Evolutionary conservation across 2,888 invertebrate genomes (phyloP).

Genomic region (Lasioglossum calceatum): DNA sequence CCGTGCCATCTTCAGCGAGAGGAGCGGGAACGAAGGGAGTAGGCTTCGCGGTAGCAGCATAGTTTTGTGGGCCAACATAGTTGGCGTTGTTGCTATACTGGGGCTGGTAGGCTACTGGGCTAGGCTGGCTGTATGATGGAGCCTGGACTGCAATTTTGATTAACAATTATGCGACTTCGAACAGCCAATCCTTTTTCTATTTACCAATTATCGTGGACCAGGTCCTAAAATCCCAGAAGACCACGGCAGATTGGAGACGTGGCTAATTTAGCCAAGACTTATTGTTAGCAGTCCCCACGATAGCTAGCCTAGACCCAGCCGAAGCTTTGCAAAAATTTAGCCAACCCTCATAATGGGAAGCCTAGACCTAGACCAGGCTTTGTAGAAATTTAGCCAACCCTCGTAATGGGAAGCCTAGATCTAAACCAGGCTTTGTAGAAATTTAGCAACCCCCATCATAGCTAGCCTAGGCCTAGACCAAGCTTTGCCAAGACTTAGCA

Average conservation of each 20-base stretch:
- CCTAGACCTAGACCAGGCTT: background rate
- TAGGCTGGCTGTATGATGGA: constrained; percentile 33
- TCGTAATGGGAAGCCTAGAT: accelerated
- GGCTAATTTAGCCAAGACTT: background rate
- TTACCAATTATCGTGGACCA: background rate
- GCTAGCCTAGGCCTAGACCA: background rate
- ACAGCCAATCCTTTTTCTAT: background rate
- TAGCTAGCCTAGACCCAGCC: background rate
- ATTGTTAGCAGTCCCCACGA: background rate
- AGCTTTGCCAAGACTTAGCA: background rate
- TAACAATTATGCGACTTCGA: background rate
- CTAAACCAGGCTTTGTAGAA: accelerated
- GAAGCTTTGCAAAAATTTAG: too few species aligned
- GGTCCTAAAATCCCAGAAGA: background rate
- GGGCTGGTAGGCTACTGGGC: constrained; percentile 51
- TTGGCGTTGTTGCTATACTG: constrained; percentile 55
- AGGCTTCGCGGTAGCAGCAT: constrained; percentile 45
- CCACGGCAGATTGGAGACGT: background rate
- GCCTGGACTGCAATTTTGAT: constrained; percentile 26
- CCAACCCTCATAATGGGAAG: background rate
- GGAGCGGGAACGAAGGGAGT: constrained; percentile 81
- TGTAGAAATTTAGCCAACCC: background rate
- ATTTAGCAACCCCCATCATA: background rate
- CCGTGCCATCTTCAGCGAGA: constrained; percentile 82
- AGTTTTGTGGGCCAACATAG: constrained; percentile 47